phyloP scores from a whole-genome alignment of 1,140 invertebrate genomes.

The Drosophila nasuta region DNA sequence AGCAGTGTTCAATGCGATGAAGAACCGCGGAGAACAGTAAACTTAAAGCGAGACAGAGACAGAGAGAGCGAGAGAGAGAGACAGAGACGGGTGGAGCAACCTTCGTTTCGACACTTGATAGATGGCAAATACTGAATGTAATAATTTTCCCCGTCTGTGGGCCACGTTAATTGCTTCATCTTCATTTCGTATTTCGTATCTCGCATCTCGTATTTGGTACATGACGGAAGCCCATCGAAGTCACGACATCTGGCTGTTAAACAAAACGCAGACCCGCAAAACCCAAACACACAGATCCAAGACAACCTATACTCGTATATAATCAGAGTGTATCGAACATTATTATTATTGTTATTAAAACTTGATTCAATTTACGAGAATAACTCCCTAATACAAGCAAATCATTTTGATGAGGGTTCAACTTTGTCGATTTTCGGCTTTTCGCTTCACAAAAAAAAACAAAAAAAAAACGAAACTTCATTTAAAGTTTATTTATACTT shows the following conservation, averaged over 20 bases:
- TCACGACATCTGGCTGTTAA: conserved; percentile 26
- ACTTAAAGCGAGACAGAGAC: too few relatives aligned
- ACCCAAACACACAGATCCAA: background rate
- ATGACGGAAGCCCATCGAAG: conserved; percentile 29
- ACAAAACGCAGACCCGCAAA: background rate
- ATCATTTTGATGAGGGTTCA: conserved; percentile 31
- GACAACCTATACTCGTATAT: conserved; percentile 1
- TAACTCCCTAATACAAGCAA: conserved; percentile 5
- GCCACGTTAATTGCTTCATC: conserved; percentile 40
- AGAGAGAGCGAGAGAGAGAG: background rate
- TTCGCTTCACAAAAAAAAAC: background rate
- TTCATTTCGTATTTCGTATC: background rate
- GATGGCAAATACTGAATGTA: conserved; percentile 33
- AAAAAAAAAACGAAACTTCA: background rate
- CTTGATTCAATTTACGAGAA: conserved; percentile 29
- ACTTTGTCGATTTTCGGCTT: background rate
- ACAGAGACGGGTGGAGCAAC: background rate
- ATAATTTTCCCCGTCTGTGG: conserved; percentile 38
- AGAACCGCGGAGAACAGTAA: background rate
- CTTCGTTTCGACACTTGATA: conserved; percentile 47
- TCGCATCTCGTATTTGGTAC: background rate
- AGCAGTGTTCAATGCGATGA: background rate
- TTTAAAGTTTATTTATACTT: conserved; percentile 2
- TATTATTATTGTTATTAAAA: conserved; percentile 16
- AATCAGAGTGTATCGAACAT: conserved; percentile 18